Evolutionary conservation across 2,888 invertebrate species (phyloP).

Genomic region (Digitonthophagus gazella): DNA sequence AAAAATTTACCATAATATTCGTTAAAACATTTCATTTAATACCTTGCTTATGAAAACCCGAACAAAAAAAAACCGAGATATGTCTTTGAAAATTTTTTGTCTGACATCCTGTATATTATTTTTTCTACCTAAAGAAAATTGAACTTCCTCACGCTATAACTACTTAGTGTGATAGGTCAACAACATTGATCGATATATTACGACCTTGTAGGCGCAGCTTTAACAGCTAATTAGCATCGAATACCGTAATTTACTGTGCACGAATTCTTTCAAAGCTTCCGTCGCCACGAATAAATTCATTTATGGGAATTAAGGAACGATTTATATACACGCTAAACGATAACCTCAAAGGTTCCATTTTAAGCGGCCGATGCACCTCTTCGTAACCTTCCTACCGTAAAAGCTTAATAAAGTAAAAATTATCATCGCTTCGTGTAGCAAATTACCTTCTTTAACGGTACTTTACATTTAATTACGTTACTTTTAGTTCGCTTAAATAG

Average conservation of each 20-base stretch:
- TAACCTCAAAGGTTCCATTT: neutral
- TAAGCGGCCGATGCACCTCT: too few relatives aligned
- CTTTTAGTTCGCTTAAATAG: neutral
- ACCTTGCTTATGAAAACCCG: too few relatives aligned
- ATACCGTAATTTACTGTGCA: neutral
- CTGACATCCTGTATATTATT: too few relatives aligned
- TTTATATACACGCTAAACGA: neutral
- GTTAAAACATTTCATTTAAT: too few relatives aligned
- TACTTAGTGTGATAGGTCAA: neutral
- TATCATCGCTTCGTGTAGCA: neutral
- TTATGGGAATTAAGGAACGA: too few relatives aligned
- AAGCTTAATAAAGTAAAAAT: neutral
- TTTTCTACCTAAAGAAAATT: too few relatives aligned
- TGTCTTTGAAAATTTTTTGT: too few relatives aligned
- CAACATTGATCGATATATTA: neutral
- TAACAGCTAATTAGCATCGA: neutral
- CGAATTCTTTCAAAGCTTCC: neutral
- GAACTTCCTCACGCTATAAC: too few relatives aligned
- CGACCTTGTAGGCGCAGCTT: neutral
- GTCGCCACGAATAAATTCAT: neutral
- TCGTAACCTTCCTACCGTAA: too few relatives aligned
- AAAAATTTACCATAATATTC: too few relatives aligned
- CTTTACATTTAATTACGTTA: neutral
- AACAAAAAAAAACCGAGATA: too few relatives aligned
- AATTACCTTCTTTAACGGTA: neutral